phyloP scores from a whole-genome alignment of 2,888 invertebrate genomes.

The Orchesella flavescens region DNA sequence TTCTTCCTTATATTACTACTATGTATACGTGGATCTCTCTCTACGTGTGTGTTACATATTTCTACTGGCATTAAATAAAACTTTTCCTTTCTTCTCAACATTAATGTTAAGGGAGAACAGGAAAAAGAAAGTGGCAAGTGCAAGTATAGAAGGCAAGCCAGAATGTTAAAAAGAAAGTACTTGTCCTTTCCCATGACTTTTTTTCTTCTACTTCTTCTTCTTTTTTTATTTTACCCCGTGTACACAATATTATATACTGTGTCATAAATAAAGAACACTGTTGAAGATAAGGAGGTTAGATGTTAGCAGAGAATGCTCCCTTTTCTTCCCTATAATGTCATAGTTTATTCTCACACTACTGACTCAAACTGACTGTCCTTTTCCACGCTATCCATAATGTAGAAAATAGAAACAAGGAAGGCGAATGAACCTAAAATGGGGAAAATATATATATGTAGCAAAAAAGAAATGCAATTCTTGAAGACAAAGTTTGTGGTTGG shows the following conservation, averaged over 20 bases:
- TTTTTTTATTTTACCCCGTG: not conserved
- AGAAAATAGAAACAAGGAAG: not conserved
- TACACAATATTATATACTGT: constrained; percentile 4
- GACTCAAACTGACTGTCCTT: not conserved
- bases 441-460: not conserved
- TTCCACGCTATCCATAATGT: not conserved
- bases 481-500: not conserved
- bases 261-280: constrained; percentile 27
- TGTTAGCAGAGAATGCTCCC: constrained; percentile 13
- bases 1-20: too few relatives aligned
- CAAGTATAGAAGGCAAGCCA: too few relatives aligned
- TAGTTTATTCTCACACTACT: not conserved
- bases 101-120: constrained; percentile 13
- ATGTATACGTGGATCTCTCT: not conserved
- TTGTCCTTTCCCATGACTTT: not conserved
- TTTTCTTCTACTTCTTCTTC: too few relatives aligned
- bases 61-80: constrained; percentile 49
- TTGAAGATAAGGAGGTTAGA: constrained; percentile 14
- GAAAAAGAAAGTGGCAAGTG: constrained; percentile 5
- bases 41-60: constrained; percentile 33
- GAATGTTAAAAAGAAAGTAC: not conserved
- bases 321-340: not conserved
- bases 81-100: constrained; percentile 8
- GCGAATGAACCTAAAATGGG: not conserved
- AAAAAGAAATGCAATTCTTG: not conserved